Evolutionary conservation across 1,140 invertebrate genomes (phyloP), one percentile per base, ranked within the genome.

Genomic region (Drosophila tristis): DNA sequence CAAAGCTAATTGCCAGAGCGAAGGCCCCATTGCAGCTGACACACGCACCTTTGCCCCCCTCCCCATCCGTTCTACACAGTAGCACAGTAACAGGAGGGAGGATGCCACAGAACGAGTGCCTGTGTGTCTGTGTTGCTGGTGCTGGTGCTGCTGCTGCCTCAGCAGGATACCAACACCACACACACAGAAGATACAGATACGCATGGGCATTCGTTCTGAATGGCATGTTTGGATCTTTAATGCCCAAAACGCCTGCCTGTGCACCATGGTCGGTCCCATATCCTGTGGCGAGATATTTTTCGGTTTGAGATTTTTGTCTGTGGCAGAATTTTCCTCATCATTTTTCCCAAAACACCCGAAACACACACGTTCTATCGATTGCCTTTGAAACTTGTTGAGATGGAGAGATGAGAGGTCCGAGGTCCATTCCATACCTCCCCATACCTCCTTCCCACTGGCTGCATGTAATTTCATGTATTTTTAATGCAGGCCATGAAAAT

Each of bases 381-480:
- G 13, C 11, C 35, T 11, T 13, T 47, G 55, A 66, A 56, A 68
- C 73, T 76, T 76, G 72, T 76, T 76, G 73, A 76, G 73, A 68
- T 76, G 54, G 31, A 13, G 43, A 26, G 53, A n/a, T 13, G 9
- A 29, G 0, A 35, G 39, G 59, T 55, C 51, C 20, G 20, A 2
- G 20, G 20, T 20, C 51, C 58, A 5, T 4, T 35, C 9, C 8
- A 3, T 70, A 35, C 51, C 58, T 70, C 49, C 51, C 58, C 26
- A 0, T 35, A 3, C 8, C 3, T 70, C 43, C 51, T 50, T 70
- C 43, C 66, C 50, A 70, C 74, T 74, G 58, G 48, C 54, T 79
- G 70, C 77, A 70, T 71, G 78, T 80, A 75, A 80, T 80, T 71
- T 76, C 71, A 80, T 80, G 78, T 70, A 80, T 80, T 80, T 80